phyloP scores from a whole-genome alignment of 2,113 vertebrate genomes.

The Shinisaurus crocodilurus region DNA sequence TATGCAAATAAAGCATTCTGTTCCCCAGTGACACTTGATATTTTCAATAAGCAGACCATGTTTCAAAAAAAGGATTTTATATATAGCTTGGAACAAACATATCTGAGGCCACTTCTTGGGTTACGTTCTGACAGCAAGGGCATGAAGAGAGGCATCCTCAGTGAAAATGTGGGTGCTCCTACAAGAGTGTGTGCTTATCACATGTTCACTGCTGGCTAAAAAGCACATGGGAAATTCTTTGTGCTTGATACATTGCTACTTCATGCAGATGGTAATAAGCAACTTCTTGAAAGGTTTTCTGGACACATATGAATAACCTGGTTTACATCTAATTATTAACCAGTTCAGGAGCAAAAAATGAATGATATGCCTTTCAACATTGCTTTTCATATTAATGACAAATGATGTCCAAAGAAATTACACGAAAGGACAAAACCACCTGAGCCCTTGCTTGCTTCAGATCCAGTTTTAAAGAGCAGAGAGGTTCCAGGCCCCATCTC shows the following conservation, averaged over 20 bases:
- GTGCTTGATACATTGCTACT: not conserved
- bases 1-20: not conserved
- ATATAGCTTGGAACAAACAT: not conserved
- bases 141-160: not conserved
- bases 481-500: too few relatives aligned
- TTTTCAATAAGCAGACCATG: not conserved
- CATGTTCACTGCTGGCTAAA: not conserved
- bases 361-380: not conserved
- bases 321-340: not conserved
- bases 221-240: not conserved
- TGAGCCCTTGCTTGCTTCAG: not conserved
- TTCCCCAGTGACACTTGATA: not conserved
- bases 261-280: not conserved
- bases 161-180: not conserved
- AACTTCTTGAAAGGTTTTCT: not conserved
- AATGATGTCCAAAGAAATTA: not conserved
- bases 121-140: not conserved
- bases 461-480: not conserved
- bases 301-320: not conserved
- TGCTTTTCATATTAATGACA: not conserved
- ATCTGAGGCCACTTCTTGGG: not conserved
- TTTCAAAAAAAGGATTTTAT: not conserved
- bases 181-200: not conserved
- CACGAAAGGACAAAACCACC: not conserved
- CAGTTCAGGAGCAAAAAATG: not conserved